Percentiles rank a stretch among this genome's conserved stretches.
These are phyloP conservation scores for Characodon lateralis DNA, from an alignment of 2,797 vertebrate species.

Conservation along the genomic window DNA sequence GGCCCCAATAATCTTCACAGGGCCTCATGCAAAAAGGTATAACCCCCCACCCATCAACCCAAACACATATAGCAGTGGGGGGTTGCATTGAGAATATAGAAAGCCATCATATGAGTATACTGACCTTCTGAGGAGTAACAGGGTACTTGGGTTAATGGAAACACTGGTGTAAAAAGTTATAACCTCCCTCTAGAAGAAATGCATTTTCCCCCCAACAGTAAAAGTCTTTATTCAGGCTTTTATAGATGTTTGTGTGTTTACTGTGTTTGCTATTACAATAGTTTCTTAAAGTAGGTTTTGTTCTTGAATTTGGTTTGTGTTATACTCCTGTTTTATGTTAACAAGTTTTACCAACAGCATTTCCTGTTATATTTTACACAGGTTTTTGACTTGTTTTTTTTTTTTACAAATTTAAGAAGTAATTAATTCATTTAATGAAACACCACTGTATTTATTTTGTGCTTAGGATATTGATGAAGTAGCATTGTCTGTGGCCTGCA, in stretches of 20 bases:
- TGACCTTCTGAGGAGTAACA: constrained; percentile 5
- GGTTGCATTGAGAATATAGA: constrained; percentile 37
- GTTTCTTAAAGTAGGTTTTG: too few relatives aligned
- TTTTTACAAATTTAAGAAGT: neutral
- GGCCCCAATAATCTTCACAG: constrained; percentile 68
- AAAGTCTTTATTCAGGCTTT: constrained; percentile 7
- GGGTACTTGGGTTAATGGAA: constrained; percentile 20
- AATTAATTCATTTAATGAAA: neutral
- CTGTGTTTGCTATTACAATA: neutral
- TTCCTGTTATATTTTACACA: neutral
- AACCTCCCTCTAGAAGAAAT: constrained; percentile 7
- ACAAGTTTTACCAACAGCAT: neutral
- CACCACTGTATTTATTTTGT: neutral
- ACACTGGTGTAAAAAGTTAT: constrained; percentile 9
- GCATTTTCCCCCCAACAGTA: constrained; percentile 9
- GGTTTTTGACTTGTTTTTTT: neutral
- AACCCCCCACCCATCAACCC: constrained; percentile 36
- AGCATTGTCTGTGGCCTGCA: neutral
- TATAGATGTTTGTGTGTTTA: neutral
- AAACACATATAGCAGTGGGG: constrained; percentile 59
- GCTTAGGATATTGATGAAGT: neutral
- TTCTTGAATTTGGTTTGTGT: neutral
- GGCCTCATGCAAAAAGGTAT: constrained; percentile 58
- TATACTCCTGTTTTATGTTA: neutral
- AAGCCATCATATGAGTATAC: constrained; percentile 18